Evolutionary conservation across 2,113 vertebrate species (phyloP).

Genomic region (Mobula birostris): DNA sequence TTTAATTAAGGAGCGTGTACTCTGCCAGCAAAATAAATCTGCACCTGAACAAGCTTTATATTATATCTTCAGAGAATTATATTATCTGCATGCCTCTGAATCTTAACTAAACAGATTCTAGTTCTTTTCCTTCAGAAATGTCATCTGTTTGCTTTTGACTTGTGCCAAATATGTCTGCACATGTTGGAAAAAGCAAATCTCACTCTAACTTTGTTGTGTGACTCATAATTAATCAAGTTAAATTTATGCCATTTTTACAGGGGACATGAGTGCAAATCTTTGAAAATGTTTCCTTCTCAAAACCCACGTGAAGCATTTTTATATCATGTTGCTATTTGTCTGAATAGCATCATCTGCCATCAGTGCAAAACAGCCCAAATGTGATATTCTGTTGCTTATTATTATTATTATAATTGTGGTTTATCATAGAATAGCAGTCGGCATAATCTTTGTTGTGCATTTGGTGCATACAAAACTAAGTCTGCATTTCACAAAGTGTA

Average conservation of each 20-base stretch:
- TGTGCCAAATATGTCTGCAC: constrained; percentile 23
- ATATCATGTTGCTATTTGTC: not conserved
- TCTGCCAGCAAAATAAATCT: constrained; percentile 61
- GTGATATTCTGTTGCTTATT: too few species aligned
- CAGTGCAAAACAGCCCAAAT: not conserved
- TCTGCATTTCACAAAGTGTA: not conserved
- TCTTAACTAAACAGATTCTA: constrained; percentile 39
- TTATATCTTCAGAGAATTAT: constrained; percentile 53
- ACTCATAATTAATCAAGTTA: constrained; percentile 19
- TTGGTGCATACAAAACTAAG: not conserved
- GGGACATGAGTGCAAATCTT: constrained; percentile 7
- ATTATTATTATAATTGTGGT: not conserved
- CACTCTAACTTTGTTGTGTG: not conserved
- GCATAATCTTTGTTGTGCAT: not conserved
- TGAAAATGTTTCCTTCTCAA: constrained; percentile 9
- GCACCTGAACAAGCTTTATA: constrained; percentile 59
- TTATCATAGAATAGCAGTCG: not conserved
- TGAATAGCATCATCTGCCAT: not conserved
- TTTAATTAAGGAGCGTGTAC: constrained; percentile 53
- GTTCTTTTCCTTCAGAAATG: constrained; percentile 23
- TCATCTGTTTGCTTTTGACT: constrained; percentile 35
- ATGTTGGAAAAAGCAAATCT: constrained; percentile 28
- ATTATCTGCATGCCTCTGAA: constrained; percentile 47
- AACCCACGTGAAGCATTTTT: not conserved
- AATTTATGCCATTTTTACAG: not conserved